Evolutionary conservation across 2,888 invertebrate genomes (phyloP).

Genomic region (Melieria crassipennis): DNA sequence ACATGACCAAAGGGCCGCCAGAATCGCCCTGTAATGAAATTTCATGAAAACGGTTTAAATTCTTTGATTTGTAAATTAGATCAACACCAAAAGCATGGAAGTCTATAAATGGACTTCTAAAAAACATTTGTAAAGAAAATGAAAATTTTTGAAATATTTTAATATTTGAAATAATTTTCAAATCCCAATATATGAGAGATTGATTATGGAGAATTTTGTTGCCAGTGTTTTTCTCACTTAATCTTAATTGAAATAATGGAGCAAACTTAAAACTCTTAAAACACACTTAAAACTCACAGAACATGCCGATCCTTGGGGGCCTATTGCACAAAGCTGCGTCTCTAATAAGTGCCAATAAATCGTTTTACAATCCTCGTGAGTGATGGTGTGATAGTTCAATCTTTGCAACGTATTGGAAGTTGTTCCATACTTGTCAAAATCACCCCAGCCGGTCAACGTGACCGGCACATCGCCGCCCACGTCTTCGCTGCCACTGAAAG

Average conservation of each 20-base stretch:
- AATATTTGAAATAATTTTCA: no score
- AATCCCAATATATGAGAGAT: no score
- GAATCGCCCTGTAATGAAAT: slow-evolving; percentile 59
- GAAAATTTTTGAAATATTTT: no score
- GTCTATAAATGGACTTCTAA: no score
- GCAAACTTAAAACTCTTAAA: no score
- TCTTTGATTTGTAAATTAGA: no score
- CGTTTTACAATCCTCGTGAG: slow-evolving; percentile 54
- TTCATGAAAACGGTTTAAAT: not conserved
- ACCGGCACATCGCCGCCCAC: slow-evolving; percentile 53
- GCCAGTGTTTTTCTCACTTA: not conserved
- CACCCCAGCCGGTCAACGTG: slow-evolving; percentile 63
- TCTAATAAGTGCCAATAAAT: slow-evolving; percentile 56
- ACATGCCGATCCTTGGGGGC: slow-evolving; percentile 55
- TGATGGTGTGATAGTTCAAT: slow-evolving; percentile 56
- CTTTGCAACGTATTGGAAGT: slow-evolving; percentile 49
- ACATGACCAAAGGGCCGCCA: slow-evolving; percentile 62
- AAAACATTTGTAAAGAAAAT: no score
- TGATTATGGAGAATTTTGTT: not conserved
- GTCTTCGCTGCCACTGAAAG: slow-evolving; percentile 42
- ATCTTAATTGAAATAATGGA: not conserved
- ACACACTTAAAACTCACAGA: slow-evolving; percentile 53
- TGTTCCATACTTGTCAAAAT: slow-evolving; percentile 52
- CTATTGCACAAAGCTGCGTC: slow-evolving; percentile 61
- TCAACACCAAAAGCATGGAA: no score